Evolutionary conservation across 1,140 invertebrate genomes (phyloP), one percentile per base, ranked within the genome.

Genomic region (Homalodisca vitripennis): DNA sequence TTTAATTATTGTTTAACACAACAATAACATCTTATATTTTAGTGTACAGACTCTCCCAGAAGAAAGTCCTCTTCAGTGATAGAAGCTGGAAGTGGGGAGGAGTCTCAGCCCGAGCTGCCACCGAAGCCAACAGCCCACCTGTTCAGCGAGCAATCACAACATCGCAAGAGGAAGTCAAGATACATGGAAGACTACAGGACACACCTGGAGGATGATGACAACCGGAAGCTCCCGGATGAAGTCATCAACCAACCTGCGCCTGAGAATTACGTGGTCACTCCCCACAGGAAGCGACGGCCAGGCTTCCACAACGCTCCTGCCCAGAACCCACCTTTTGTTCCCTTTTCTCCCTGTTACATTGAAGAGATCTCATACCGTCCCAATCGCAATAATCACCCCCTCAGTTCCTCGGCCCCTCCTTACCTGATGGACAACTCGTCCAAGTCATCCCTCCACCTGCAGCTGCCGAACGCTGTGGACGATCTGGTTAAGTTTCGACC

Each of bases 221-320:
- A 70, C n/a, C 66, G 71, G 68, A 81, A 82, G 68, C 80, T 81
- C 27, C 73, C 81, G 48, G 81, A 83, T 30, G 81, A 82, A 51
- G 78, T 76, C 0, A 79, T 83, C 51, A 78, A 79, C 31, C 77
- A 80, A 41, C 78, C 70, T 6, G 71, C 79, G 10, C 80, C 82
- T 24, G 82, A 84, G 70, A 82, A 81, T 71, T 92, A 92, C 75
- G 90, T 92, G 29, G 92, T 93, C 3, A 93, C 90, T 41, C 92
- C 92, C 0, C 91, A 92, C 79, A 79, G 92, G 71, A 93, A 93
- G 80, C 82, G 91, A 78, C 81, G 91, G 75, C 91, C 91, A 0
- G 91, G 92, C 27, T 93, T 93, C 77, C 90, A 92, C 74, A 93
- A 92, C 75, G 88, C 91, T 6, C 91, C 91, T 10, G 88, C 90